phyloP scores from a whole-genome alignment of 2,888 invertebrate species.

The Petrolisthes cinctipes region DNA sequence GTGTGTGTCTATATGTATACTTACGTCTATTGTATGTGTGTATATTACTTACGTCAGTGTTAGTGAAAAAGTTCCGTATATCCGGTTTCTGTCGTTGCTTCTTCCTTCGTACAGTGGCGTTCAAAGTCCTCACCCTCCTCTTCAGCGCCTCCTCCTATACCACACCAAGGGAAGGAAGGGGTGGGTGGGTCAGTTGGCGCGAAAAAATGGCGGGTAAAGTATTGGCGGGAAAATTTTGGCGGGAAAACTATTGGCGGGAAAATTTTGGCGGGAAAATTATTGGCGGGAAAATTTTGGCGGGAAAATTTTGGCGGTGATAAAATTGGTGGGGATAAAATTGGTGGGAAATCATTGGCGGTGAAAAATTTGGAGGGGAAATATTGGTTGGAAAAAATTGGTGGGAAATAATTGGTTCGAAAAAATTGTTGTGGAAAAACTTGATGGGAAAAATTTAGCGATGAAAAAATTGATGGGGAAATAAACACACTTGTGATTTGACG shows the following conservation, averaged over 20 bases:
- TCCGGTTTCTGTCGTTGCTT: constrained; percentile 78
- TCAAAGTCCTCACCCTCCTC: constrained; percentile 80
- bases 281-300: neutral
- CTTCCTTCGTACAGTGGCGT: constrained; percentile 79
- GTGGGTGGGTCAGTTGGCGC: neutral
- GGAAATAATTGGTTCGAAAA: too few relatives aligned
- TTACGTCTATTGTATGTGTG: too few relatives aligned
- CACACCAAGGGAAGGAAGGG: neutral
- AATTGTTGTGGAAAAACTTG: too few relatives aligned
- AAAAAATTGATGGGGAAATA: too few relatives aligned
- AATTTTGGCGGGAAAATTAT: neutral
- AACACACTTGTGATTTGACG: too few relatives aligned
- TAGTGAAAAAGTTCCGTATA: constrained; percentile 84
- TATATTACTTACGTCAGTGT: constrained; percentile 48
- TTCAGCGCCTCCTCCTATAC: constrained; percentile 82
- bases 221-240: neutral
- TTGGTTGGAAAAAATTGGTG: too few relatives aligned
- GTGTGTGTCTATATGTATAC: too few relatives aligned
- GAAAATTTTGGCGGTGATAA: too few relatives aligned
- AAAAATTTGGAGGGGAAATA: too few relatives aligned
- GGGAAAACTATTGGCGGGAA: neutral
- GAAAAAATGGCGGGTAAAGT: neutral
- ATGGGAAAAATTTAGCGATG: too few relatives aligned
- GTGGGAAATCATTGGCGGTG: too few relatives aligned
- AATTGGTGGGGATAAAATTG: too few relatives aligned